Evolutionary conservation across 2,888 invertebrate species (phyloP).

Genomic region (Hyalella azteca): DNA sequence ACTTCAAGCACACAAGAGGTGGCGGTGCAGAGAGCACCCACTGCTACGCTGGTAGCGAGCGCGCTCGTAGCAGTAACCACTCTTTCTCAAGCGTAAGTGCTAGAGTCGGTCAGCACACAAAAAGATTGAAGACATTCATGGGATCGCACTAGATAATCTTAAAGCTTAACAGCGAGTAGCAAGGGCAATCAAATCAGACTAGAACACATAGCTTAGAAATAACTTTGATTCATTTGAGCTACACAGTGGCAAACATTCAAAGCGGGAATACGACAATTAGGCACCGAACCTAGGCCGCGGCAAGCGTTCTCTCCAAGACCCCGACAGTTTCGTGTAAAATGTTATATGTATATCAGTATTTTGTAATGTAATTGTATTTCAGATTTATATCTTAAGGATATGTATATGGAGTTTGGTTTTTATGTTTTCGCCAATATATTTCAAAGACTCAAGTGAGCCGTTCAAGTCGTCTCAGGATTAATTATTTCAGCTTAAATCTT

Average conservation of each 20-base stretch:
- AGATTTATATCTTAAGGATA: constrained; percentile 30
- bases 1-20: constrained; percentile 1
- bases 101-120: background rate
- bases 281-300: constrained; percentile 23
- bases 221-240: constrained; percentile 34
- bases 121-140: constrained; percentile 4
- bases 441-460: background rate
- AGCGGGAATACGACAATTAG: constrained; percentile 20
- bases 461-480: background rate
- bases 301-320: constrained; percentile 37
- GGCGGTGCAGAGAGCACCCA: constrained; percentile 14
- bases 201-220: constrained; percentile 19
- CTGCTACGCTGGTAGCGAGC: background rate
- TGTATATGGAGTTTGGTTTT: constrained; percentile 15
- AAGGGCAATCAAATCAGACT: background rate
- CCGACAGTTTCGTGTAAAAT: constrained; percentile 37
- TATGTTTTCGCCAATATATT: constrained; percentile 28
- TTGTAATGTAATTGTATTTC: constrained; percentile 17
- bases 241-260: constrained; percentile 29
- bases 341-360: constrained; percentile 23
- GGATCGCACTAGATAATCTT: background rate
- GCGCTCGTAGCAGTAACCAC: background rate
- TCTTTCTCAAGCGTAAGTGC: background rate
- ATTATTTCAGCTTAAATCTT: background rate
- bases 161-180: background rate